Percentiles rank a stretch among this genome's conserved stretches.
phyloP scores from a whole-genome alignment of 2,888 invertebrate genomes.

The Leptarthrus brevirostris region DNA sequence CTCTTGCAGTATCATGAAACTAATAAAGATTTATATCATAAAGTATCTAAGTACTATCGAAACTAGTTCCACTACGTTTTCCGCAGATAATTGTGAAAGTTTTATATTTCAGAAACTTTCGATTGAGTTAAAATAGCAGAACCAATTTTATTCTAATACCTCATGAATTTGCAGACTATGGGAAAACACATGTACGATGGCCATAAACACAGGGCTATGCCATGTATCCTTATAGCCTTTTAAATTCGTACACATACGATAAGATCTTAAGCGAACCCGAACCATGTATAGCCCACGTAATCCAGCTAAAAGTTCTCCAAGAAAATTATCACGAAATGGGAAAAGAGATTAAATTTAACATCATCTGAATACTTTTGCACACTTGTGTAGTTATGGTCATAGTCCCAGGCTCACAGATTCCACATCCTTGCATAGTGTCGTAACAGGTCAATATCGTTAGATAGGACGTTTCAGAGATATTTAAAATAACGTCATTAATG shows the following conservation, averaged over 20 bases:
- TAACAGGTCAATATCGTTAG: no score
- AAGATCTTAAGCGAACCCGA: not conserved
- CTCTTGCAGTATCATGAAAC: no score
- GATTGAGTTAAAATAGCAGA: conserved; percentile 5
- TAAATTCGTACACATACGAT: not conserved
- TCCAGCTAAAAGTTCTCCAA: conserved; percentile 16
- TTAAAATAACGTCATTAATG: no score
- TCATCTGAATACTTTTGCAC: not conserved
- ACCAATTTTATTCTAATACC: conserved; percentile 19
- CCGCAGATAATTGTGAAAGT: not conserved
- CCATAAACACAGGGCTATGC: not conserved
- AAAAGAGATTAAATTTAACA: conserved; percentile 24
- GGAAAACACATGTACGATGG: not conserved
- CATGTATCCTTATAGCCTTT: no score
- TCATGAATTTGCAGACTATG: conserved; percentile 1
- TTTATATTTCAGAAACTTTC: not conserved
- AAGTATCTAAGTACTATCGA: not conserved
- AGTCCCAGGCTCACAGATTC: not conserved
- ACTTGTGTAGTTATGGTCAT: not conserved
- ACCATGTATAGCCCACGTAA: not conserved
- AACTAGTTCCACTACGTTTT: not conserved
- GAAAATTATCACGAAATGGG: conserved; percentile 24
- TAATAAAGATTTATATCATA: not conserved
- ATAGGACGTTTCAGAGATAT: no score
- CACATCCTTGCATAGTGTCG: not conserved